Evolutionary conservation across 2,797 vertebrate species (phyloP).

Genomic region (Danio aesculapii): DNA sequence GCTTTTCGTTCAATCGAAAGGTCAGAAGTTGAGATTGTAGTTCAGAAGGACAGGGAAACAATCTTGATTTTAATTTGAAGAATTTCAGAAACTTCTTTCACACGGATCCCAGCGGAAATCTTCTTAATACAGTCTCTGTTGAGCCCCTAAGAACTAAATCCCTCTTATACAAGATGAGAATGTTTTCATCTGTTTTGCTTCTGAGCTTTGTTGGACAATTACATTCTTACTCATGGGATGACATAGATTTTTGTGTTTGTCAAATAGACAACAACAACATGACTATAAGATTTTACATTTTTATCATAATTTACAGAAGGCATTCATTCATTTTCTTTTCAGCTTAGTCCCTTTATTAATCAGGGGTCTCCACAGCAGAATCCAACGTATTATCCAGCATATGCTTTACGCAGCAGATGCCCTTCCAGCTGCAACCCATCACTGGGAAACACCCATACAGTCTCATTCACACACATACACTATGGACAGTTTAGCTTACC

Average conservation of each 20-base stretch:
- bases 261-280: constrained; percentile 31
- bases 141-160: constrained; percentile 35
- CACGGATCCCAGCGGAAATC: constrained; percentile 33
- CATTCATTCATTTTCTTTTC: too few relatives aligned
- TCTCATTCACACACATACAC: too few relatives aligned
- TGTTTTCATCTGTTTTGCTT: constrained; percentile 31
- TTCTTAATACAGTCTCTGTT: constrained; percentile 27
- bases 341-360: too few relatives aligned
- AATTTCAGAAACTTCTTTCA: constrained; percentile 17
- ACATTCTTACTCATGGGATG: constrained; percentile 31
- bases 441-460: too few relatives aligned
- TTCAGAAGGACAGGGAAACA: constrained; percentile 1
- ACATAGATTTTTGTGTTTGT: constrained; percentile 28
- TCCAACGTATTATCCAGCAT: too few relatives aligned
- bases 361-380: too few relatives aligned
- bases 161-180: constrained; percentile 30
- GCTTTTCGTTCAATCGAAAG: constrained; percentile 2
- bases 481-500: too few relatives aligned
- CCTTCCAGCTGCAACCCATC: too few relatives aligned
- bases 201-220: constrained; percentile 35
- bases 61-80: constrained; percentile 28
- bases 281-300: too few relatives aligned
- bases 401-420: too few relatives aligned
- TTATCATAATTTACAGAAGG: too few relatives aligned
- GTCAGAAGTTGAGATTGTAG: constrained; percentile 22